Conservation (phyloP, 2,888 invertebrate genomes). For the Lypha dubia region DNA sequence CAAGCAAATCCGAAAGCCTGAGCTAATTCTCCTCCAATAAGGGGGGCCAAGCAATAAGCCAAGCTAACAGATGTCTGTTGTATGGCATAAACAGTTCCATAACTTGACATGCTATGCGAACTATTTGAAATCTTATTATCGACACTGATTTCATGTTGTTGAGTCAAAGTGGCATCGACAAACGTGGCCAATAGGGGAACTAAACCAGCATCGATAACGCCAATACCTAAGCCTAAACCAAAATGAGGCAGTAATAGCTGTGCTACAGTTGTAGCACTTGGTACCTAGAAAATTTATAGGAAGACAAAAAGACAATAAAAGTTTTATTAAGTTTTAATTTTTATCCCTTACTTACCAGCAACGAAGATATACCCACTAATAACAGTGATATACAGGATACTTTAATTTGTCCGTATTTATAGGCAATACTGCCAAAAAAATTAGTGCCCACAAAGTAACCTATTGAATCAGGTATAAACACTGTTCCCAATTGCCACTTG, state of each 20-base stretch:
- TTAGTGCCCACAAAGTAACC: slow-evolving; percentile 93
- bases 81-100: slow-evolving; percentile 92
- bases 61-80: slow-evolving; percentile 92
- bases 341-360: slow-evolving; percentile 84
- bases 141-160: slow-evolving; percentile 76
- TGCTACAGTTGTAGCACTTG: slow-evolving; percentile 86
- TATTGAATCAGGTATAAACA: slow-evolving; percentile 93
- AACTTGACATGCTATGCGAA: slow-evolving; percentile 84
- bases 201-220: slow-evolving; percentile 91
- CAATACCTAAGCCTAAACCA: slow-evolving; percentile 90
- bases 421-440: slow-evolving; percentile 88
- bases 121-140: slow-evolving; percentile 62
- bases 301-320: neutral
- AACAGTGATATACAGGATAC: slow-evolving; percentile 87
- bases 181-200: slow-evolving; percentile 90
- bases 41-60: slow-evolving; percentile 91
- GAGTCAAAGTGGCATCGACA: slow-evolving; percentile 85
- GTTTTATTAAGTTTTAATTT: neutral
- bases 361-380: slow-evolving; percentile 86
- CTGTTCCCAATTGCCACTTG: slow-evolving; percentile 90
- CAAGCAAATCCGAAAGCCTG: slow-evolving; percentile 88
- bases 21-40: slow-evolving; percentile 89
- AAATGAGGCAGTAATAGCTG: slow-evolving; percentile 90
- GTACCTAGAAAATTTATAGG: slow-evolving; percentile 84
- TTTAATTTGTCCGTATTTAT: slow-evolving; percentile 87